Percentiles rank a stretch among this genome's conserved stretches.
These are phyloP conservation scores for Stichodactyla mertensii DNA, from an alignment of 64 coral and sea anemone genomes.

Conservation along the genomic window DNA sequence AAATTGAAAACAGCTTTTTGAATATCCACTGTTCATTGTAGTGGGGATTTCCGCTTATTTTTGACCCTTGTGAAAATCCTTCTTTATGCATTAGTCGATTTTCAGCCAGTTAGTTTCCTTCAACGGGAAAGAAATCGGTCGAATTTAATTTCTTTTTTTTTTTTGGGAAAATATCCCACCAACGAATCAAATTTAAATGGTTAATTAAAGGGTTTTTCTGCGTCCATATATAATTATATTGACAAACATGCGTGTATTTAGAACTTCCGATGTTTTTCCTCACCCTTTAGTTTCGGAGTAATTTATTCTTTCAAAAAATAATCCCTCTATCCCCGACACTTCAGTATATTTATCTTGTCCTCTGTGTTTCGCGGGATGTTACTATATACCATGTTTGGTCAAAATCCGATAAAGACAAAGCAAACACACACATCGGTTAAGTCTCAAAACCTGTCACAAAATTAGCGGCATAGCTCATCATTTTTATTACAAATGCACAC, in stretches of 20 bases:
- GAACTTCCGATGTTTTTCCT: neutral
- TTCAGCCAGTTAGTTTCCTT: neutral
- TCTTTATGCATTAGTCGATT: neutral
- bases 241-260: neutral
- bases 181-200: neutral
- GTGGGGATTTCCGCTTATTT: slow-evolving; percentile 8
- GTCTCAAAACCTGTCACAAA: neutral
- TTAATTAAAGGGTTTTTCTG: neutral
- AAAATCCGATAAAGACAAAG: neutral
- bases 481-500: neutral
- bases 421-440: neutral
- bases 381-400: neutral
- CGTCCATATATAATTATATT: slow-evolving; percentile 2
- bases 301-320: neutral
- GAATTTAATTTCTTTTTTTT: neutral
- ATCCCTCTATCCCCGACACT: neutral
- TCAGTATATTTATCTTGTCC: neutral
- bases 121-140: neutral
- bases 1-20: neutral
- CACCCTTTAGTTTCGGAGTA: neutral
- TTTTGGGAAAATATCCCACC: neutral
- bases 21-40: neutral
- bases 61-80: neutral
- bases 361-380: neutral
- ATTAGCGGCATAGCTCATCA: neutral